These are phyloP conservation scores for Prenolepis imparis DNA, from an alignment of 2,888 invertebrate genomes.

Conservation along the genomic window DNA sequence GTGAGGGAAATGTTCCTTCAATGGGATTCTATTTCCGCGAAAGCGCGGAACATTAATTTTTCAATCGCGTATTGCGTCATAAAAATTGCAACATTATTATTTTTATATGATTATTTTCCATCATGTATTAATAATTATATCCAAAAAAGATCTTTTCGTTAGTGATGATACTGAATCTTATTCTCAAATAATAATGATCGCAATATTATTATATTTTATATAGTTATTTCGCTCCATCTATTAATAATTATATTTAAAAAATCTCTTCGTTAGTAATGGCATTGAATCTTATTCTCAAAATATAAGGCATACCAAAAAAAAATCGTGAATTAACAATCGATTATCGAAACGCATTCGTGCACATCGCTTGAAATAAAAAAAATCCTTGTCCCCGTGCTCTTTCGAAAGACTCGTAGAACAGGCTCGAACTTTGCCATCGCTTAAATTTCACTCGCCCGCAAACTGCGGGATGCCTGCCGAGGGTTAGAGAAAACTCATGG, in stretches of 20 bases:
- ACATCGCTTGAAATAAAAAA: background rate
- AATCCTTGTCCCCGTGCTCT: conserved; percentile 1
- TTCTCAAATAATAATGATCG: background rate
- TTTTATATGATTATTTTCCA: background rate
- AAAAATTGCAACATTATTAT: background rate
- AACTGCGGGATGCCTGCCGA: conserved; percentile 21
- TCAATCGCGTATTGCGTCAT: background rate
- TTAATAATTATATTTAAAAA: too few species aligned
- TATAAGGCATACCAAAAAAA: background rate
- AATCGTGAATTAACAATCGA: background rate
- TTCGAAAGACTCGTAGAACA: conserved; percentile 1
- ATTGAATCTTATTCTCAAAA: background rate
- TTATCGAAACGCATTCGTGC: background rate
- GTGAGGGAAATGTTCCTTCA: conserved; percentile 18
- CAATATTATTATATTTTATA: too few species aligned
- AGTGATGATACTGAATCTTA: background rate
- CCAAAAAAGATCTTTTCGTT: background rate
- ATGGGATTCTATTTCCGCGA: conserved; percentile 6
- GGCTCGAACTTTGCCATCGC: background rate
- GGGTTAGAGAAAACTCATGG: too few species aligned
- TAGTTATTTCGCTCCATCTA: too few species aligned
- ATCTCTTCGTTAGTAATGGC: too few species aligned
- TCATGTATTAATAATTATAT: background rate
- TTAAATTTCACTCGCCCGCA: conserved; percentile 22
- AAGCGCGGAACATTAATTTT: conserved; percentile 27